phyloP scores from a whole-genome alignment of 2,888 invertebrate genomes.

The Melipona beecheii region DNA sequence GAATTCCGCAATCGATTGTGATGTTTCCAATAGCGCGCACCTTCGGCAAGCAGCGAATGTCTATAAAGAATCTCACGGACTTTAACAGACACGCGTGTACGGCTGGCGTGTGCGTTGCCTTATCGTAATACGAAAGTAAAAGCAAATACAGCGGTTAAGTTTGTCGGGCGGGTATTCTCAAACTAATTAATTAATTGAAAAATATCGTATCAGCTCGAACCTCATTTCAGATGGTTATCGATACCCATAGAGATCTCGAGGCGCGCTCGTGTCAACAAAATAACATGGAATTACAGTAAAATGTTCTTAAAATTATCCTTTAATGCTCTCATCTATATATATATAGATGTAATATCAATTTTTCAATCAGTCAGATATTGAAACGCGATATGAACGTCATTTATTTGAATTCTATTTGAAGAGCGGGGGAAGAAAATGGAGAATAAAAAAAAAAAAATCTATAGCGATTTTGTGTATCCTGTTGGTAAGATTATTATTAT shows the following conservation, averaged over 20 bases:
- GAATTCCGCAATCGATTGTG: slow-evolving; percentile 17
- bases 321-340: neutral
- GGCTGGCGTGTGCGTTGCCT: neutral
- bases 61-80: neutral
- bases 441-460: no score
- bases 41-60: neutral
- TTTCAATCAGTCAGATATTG: neutral
- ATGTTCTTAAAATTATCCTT: neutral
- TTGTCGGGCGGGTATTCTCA: neutral
- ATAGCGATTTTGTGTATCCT: neutral
- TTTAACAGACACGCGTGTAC: no score
- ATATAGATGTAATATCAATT: neutral
- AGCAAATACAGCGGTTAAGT: neutral
- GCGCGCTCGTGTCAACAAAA: neutral
- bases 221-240: slow-evolving; percentile 2
- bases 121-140: slow-evolving; percentile 8
- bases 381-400: fast-evolving
- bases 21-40: neutral
- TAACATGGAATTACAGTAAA: neutral
- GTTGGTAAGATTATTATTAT: no score
- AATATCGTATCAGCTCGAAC: neutral
- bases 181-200: slow-evolving; percentile 13
- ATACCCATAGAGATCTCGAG: neutral
- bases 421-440: neutral
- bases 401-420: neutral